Conservation (phyloP, 2,113 vertebrate genomes). For the Passerina amoena region DNA sequence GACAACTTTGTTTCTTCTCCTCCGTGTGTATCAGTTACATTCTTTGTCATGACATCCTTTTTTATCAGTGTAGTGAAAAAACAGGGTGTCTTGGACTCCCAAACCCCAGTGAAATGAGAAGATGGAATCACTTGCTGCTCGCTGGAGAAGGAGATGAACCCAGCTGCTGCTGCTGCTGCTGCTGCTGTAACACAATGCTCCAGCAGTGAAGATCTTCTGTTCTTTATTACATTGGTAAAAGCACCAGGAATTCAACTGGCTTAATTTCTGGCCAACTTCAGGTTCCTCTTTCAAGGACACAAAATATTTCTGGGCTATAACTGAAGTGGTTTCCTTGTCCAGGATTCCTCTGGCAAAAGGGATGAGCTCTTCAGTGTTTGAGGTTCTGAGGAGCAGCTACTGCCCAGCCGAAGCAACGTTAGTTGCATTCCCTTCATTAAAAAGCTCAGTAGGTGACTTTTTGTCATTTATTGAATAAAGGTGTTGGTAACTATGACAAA, state of each 20-base stretch:
- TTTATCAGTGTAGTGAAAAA: neutral
- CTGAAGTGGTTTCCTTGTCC: neutral
- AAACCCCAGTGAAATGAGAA: neutral
- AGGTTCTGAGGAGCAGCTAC: neutral
- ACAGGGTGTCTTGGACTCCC: neutral
- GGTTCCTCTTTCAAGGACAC: neutral
- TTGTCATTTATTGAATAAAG: neutral
- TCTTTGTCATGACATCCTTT: neutral
- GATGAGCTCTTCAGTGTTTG: neutral
- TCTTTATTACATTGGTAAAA: neutral
- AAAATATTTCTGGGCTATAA: neutral
- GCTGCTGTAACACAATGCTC: neutral
- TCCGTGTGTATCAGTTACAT: neutral
- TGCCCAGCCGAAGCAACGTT: neutral
- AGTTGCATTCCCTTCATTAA: neutral
- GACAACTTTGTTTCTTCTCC: neutral
- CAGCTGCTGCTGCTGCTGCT: neutral
- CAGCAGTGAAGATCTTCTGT: neutral
- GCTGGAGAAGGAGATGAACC: neutral
- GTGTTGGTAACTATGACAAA: neutral
- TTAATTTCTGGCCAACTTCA: neutral
- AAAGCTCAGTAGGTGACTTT: neutral
- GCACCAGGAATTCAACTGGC: neutral
- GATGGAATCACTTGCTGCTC: neutral
- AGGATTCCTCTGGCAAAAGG: neutral